Conservation (phyloP, 2,797 vertebrate genomes). For the Pyrocephalus nanus region DNA sequence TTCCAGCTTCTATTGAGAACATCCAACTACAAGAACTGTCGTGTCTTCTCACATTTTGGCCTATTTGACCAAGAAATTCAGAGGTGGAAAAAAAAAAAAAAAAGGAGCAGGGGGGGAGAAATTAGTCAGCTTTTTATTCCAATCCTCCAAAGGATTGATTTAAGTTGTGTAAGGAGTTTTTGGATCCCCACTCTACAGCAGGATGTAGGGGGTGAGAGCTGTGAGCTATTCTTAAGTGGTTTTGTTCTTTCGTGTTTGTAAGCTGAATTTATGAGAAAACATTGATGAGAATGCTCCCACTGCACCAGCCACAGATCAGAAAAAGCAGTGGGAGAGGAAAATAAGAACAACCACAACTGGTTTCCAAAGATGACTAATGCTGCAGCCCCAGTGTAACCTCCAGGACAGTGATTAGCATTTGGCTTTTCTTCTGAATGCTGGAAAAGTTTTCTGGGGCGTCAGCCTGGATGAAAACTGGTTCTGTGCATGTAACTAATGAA, state of each 20-base stretch:
- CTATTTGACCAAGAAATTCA: background rate
- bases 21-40: background rate
- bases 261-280: conserved; percentile 51
- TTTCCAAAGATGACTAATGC: conserved; percentile 57
- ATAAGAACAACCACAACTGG: conserved; percentile 38
- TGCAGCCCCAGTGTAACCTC: conserved; percentile 2
- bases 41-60: background rate
- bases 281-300: conserved; percentile 34
- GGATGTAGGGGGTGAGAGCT: conserved; percentile 3
- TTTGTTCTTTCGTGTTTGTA: conserved; percentile 36
- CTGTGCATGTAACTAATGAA: background rate
- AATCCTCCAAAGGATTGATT: conserved; percentile 1
- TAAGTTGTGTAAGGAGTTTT: conserved; percentile 15
- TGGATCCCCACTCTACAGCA: background rate
- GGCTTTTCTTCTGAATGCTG: conserved; percentile 31
- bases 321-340: conserved; percentile 55
- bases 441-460: conserved; percentile 16
- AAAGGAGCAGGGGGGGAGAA: background rate
- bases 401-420: conserved; percentile 20
- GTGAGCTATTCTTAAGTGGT: conserved; percentile 33
- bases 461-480: conserved; percentile 19
- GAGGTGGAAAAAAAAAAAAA: background rate
- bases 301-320: conserved; percentile 34
- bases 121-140: background rate
- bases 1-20: background rate